A percentile compares a stretch with the other conserved stretches of the same genome.
These are phyloP conservation scores for Laothoe populi DNA, from an alignment of 2,888 invertebrate species.

Conservation along the genomic window DNA sequence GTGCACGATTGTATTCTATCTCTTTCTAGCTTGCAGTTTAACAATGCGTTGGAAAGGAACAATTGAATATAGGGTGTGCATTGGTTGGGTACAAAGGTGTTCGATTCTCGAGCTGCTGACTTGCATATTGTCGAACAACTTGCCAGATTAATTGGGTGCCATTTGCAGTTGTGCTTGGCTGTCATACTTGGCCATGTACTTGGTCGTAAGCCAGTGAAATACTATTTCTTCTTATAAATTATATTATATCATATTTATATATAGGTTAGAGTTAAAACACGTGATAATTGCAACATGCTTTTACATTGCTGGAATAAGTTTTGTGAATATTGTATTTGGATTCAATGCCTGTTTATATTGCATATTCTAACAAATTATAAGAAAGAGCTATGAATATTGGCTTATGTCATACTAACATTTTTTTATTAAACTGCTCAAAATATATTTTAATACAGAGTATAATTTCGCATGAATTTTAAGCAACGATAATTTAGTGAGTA, in stretches of 20 bases:
- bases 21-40: slow-evolving; percentile 37
- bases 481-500: too few species aligned
- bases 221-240: background rate
- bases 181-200: background rate
- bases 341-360: too few species aligned
- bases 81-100: slow-evolving; percentile 44
- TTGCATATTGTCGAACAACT: slow-evolving; percentile 9
- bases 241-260: background rate
- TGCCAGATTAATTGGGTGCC: background rate
- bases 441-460: too few species aligned
- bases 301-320: too few species aligned
- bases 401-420: too few species aligned
- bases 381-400: too few species aligned
- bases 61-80: slow-evolving; percentile 48
- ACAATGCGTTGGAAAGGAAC: slow-evolving; percentile 39
- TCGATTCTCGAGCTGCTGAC: slow-evolving; percentile 16
- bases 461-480: too few species aligned
- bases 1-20: slow-evolving; percentile 42
- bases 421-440: too few species aligned
- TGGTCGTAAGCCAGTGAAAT: background rate
- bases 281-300: too few species aligned
- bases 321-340: too few species aligned
- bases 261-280: background rate
- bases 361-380: too few species aligned
- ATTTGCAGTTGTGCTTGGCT: slow-evolving; percentile 1